Conservation (phyloP, 2,113 vertebrate species). For the Osmerus mordax region DNA sequence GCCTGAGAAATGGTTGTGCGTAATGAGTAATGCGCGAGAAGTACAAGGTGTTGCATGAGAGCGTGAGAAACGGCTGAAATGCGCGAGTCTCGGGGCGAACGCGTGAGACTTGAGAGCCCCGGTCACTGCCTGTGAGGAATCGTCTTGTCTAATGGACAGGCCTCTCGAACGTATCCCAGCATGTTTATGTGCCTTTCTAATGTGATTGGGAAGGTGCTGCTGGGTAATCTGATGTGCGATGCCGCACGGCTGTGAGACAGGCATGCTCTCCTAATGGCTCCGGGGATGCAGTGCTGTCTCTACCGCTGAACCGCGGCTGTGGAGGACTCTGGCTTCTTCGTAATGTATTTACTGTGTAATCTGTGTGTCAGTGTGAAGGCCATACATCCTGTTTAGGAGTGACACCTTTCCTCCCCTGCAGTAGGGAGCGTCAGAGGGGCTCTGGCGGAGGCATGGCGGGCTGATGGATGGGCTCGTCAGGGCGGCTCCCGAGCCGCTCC, state of each 20-base stretch:
- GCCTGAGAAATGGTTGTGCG: too few relatives aligned
- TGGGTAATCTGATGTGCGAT: constrained; percentile 28
- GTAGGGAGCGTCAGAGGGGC: constrained; percentile 63
- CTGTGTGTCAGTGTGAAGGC: constrained; percentile 74
- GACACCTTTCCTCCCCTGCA: constrained; percentile 76
- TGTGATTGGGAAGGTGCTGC: constrained; percentile 17
- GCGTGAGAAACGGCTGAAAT: too few relatives aligned
- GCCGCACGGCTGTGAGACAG: constrained; percentile 45
- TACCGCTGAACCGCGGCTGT: constrained; percentile 58
- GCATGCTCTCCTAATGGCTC: constrained; percentile 52
- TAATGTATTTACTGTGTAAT: constrained; percentile 82
- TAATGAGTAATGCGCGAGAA: too few relatives aligned
- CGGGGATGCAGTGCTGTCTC: constrained; percentile 54
- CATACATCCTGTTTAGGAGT: constrained; percentile 81
- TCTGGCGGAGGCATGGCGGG: constrained; percentile 67
- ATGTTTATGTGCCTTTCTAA: constrained; percentile 24
- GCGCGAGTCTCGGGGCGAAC: too few relatives aligned
- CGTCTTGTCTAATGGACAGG: not conserved
- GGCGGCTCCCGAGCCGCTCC: constrained; percentile 57
- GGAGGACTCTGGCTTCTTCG: constrained; percentile 66
- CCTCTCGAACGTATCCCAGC: constrained; percentile 14
- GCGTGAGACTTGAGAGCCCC: too few relatives aligned
- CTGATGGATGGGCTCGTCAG: constrained; percentile 80
- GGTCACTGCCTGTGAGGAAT: not conserved
- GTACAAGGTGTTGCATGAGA: too few relatives aligned